These are phyloP conservation scores for Bursaphelenchus okinawaensis DNA, from an alignment of 2,888 invertebrate genomes.

Conservation along the genomic window DNA sequence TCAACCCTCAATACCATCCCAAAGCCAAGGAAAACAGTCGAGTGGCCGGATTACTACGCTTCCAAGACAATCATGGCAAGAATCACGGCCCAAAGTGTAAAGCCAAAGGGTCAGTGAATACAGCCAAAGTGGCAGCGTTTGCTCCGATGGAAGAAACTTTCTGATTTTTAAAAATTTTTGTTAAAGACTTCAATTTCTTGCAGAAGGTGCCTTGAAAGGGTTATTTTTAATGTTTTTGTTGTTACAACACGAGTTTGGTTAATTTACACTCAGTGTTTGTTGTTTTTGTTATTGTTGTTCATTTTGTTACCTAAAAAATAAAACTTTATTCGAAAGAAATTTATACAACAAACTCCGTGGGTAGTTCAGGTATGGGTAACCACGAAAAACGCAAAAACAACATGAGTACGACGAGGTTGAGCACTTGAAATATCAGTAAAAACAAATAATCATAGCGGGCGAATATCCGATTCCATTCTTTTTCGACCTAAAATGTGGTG, in stretches of 20 bases:
- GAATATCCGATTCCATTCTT: constrained; percentile 45
- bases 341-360: constrained; percentile 27
- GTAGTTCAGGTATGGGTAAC: constrained; percentile 44
- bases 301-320: no score
- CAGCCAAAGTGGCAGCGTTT: constrained; percentile 36
- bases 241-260: no score
- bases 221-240: no score
- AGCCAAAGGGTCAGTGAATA: constrained; percentile 56
- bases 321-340: no score
- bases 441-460: constrained; percentile 43
- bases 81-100: constrained; percentile 56
- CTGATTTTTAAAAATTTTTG: no score
- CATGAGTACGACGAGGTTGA: constrained; percentile 43
- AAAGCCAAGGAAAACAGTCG: constrained; percentile 39
- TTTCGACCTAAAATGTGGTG: constrained; percentile 33
- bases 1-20: constrained; percentile 47
- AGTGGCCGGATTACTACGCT: constrained; percentile 46
- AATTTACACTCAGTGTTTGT: no score
- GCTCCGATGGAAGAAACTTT: not conserved
- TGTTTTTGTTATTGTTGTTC: no score
- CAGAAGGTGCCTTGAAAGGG: no score
- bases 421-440: constrained; percentile 37
- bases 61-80: constrained; percentile 56
- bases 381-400: constrained; percentile 45
- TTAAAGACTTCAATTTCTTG: no score